These are phyloP conservation scores for Pinna nobilis DNA, from an alignment of 1,140 invertebrate genomes.

Conservation along the genomic window DNA sequence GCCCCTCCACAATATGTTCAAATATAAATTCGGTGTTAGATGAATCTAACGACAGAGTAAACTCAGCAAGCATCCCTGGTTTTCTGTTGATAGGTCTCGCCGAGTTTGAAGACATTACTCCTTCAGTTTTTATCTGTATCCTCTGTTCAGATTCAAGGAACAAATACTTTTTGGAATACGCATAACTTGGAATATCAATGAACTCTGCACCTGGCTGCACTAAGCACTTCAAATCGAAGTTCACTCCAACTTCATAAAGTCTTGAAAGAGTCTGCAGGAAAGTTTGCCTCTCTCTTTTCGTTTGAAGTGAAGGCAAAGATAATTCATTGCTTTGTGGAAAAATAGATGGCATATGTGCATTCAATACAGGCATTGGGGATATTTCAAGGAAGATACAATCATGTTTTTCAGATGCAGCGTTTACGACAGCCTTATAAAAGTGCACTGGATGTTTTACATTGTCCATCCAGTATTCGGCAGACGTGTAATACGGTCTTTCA, in stretches of 20 bases:
- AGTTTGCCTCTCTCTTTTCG: neutral
- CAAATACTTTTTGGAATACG: too few species aligned
- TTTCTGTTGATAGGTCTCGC: neutral
- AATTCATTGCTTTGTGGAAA: conserved; percentile 8
- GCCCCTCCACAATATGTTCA: conserved; percentile 27
- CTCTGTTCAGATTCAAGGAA: too few species aligned
- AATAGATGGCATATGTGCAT: conserved; percentile 21
- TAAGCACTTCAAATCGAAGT: neutral
- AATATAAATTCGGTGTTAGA: conserved; percentile 27
- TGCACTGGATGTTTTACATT: conserved; percentile 41
- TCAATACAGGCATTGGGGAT: conserved; percentile 35
- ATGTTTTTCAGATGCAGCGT: neutral
- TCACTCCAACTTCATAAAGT: conserved; percentile 29
- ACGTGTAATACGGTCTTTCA: neutral
- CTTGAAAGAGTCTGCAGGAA: conserved; percentile 18
- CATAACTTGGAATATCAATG: too few species aligned
- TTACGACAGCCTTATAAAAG: conserved; percentile 31
- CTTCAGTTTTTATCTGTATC: too few species aligned
- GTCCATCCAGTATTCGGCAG: conserved; percentile 31
- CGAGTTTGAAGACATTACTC: neutral
- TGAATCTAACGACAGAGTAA: neutral
- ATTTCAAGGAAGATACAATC: conserved; percentile 38
- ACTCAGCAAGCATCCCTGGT: neutral
- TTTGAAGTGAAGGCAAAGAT: conserved; percentile 24
- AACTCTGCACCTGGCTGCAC: too few species aligned